phyloP scores from a whole-genome alignment of 2,113 vertebrate genomes.

The Tautogolabrus adspersus region DNA sequence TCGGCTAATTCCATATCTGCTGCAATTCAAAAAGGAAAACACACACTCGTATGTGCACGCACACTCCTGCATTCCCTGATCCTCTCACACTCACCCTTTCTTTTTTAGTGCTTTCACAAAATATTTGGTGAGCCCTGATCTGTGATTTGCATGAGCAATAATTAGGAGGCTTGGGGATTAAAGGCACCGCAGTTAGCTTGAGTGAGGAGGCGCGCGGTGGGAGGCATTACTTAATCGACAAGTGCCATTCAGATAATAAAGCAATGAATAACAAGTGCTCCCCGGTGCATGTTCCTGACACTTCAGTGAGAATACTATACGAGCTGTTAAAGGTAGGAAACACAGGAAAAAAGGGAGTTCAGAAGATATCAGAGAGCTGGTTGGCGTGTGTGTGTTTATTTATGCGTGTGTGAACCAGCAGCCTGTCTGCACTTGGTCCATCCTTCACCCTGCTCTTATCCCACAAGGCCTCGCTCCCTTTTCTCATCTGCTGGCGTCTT shows the following conservation, averaged over 20 bases:
- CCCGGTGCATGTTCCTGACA: conserved; percentile 22
- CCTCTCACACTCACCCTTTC: conserved; percentile 27
- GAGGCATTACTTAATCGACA: conserved; percentile 61
- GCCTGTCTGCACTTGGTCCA: conserved; percentile 75
- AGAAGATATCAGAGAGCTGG: conserved; percentile 31
- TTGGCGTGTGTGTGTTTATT: conserved; percentile 32
- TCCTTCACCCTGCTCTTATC: conserved; percentile 81
- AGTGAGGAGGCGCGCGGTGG: conserved; percentile 51
- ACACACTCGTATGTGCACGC: conserved; percentile 33
- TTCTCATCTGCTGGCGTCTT: conserved; percentile 69
- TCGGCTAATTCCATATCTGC: conserved; percentile 71
- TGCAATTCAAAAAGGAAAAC: conserved; percentile 31
- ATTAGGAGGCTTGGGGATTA: conserved; percentile 73
- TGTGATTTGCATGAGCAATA: conserved; percentile 77
- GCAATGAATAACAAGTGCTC: conserved; percentile 71
- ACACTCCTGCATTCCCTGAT: conserved; percentile 45
- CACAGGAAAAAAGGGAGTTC: conserved; percentile 2
- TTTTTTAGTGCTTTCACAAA: conserved; percentile 34
- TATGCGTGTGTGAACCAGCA: conserved; percentile 62
- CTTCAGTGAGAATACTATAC: conserved; percentile 20
- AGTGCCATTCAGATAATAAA: conserved; percentile 70
- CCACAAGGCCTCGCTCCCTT: conserved; percentile 73
- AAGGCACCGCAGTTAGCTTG: conserved; percentile 44
- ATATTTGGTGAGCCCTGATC: conserved; percentile 57
- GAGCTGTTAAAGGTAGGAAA: conserved; percentile 28